Conservation (phyloP, 2,888 invertebrate genomes). For the Slavum lentiscoides region DNA sequence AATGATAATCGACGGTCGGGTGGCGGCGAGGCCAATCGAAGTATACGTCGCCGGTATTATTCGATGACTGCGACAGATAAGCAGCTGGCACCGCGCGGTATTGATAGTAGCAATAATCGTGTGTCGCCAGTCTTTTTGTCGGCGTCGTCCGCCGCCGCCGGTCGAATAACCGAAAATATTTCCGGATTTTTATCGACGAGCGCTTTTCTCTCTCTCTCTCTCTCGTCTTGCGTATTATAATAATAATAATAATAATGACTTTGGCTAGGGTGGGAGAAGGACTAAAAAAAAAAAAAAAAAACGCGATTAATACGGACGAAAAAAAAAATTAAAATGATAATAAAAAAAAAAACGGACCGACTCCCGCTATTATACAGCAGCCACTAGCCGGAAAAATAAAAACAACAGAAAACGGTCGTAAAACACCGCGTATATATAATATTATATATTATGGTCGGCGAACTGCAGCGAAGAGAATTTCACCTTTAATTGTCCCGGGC, state of each 20-base stretch:
- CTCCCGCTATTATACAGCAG: too few relatives aligned
- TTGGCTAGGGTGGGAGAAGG: too few relatives aligned
- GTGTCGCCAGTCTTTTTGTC: slow-evolving; percentile 34
- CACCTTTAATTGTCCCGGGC: slow-evolving; percentile 43
- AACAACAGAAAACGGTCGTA: slow-evolving; percentile 37
- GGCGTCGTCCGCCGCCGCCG: neutral
- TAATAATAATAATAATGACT: too few relatives aligned
- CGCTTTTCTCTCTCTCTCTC: too few relatives aligned
- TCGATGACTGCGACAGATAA: slow-evolving; percentile 35
- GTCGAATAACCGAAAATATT: slow-evolving; percentile 11
- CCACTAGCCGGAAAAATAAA: slow-evolving; percentile 21
- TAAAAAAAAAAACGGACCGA: neutral
- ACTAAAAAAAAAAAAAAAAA: too few relatives aligned
- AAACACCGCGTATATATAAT: neutral
- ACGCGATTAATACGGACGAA: neutral
- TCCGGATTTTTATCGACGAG: slow-evolving; percentile 30
- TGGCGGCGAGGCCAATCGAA: slow-evolving; percentile 15
- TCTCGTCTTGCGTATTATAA: too few relatives aligned
- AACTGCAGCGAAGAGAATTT: slow-evolving; percentile 49
- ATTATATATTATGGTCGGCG: neutral
- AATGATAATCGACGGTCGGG: too few relatives aligned
- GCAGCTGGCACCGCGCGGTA: neutral
- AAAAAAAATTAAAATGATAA: slow-evolving; percentile 1
- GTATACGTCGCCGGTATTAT: slow-evolving; percentile 17
- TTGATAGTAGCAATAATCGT: neutral